Conservation (phyloP, 2,888 invertebrate genomes). For the Drosophila colorata region DNA sequence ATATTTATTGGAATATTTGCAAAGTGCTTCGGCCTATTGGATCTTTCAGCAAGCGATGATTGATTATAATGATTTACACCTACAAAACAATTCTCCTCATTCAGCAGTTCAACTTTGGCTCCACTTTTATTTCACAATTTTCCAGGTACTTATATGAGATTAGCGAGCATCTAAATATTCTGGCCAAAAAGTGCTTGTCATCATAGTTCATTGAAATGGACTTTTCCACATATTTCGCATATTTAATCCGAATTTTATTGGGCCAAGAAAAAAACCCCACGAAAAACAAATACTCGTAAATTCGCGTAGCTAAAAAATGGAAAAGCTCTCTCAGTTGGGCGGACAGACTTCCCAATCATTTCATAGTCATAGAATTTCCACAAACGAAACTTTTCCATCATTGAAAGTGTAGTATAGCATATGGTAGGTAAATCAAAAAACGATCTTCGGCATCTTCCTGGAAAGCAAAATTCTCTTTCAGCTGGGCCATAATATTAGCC, state of each 20-base stretch:
- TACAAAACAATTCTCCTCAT: slow-evolving; percentile 18
- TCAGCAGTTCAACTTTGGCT: slow-evolving; percentile 6
- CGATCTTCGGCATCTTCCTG: slow-evolving; percentile 51
- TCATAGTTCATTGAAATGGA: slow-evolving; percentile 55
- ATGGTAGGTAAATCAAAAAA: slow-evolving; percentile 7
- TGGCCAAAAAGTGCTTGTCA: slow-evolving; percentile 55
- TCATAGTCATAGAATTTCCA: slow-evolving; percentile 35
- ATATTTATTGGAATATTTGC: slow-evolving; percentile 40
- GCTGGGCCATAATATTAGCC: slow-evolving; percentile 41
- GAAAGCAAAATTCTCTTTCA: slow-evolving; percentile 56
- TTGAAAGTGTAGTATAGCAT: slow-evolving; percentile 14
- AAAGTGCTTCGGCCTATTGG: slow-evolving; percentile 19
- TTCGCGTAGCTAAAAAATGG: slow-evolving; percentile 16
- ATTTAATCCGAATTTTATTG: slow-evolving; percentile 41
- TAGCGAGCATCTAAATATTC: neutral
- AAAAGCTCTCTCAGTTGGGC: slow-evolving; percentile 18
- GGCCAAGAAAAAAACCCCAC: slow-evolving; percentile 45
- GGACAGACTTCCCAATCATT: slow-evolving; percentile 4
- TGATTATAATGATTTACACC: slow-evolving; percentile 25
- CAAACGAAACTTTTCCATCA: slow-evolving; percentile 59
- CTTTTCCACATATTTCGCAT: slow-evolving; percentile 38
- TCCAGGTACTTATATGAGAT: slow-evolving; percentile 3
- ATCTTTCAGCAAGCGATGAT: slow-evolving; percentile 36
- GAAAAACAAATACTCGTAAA: slow-evolving; percentile 47
- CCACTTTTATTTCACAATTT: slow-evolving; percentile 45